phyloP scores from a whole-genome alignment of 2,797 vertebrate species.

The Chrosomus eos region DNA sequence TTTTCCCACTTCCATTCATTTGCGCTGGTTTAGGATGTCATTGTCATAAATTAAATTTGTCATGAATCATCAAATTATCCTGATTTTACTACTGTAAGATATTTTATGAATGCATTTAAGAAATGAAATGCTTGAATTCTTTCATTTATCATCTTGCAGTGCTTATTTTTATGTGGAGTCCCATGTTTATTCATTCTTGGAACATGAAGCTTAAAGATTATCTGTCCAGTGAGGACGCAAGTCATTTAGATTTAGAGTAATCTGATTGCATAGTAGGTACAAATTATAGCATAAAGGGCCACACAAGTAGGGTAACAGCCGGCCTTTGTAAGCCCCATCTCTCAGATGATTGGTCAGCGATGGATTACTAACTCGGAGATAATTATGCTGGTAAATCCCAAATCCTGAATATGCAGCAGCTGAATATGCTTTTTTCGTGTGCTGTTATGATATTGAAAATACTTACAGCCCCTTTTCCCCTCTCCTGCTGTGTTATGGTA shows the following conservation, averaged over 20 bases:
- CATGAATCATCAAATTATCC: background rate
- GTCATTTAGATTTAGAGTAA: slow-evolving; percentile 85
- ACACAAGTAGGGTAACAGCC: slow-evolving; percentile 81
- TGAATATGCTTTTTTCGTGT: slow-evolving; percentile 70
- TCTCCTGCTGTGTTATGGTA: slow-evolving; percentile 32
- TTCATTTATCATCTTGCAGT: background rate
- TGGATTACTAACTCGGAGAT: slow-evolving; percentile 84
- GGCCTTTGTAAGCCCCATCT: slow-evolving; percentile 79
- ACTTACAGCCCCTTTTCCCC: slow-evolving; percentile 24
- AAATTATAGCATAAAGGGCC: slow-evolving; percentile 79
- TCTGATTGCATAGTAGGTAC: slow-evolving; percentile 82
- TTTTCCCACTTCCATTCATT: background rate
- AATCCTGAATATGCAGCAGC: slow-evolving; percentile 80
- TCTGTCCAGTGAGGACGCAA: slow-evolving; percentile 78
- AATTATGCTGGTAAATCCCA: slow-evolving; percentile 83
- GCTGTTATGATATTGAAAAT: slow-evolving; percentile 62
- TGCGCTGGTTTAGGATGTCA: background rate
- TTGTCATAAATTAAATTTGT: background rate
- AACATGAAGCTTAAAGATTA: slow-evolving; percentile 78
- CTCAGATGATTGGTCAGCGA: slow-evolving; percentile 81
- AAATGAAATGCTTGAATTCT: background rate
- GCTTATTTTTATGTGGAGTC: background rate
- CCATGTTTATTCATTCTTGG: slow-evolving; percentile 64
- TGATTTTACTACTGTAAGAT: slow-evolving; percentile 9
- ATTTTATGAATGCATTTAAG: slow-evolving; percentile 2